Evolutionary conservation across 1,140 invertebrate genomes (phyloP).

Genomic region (Drosophila aff.): DNA sequence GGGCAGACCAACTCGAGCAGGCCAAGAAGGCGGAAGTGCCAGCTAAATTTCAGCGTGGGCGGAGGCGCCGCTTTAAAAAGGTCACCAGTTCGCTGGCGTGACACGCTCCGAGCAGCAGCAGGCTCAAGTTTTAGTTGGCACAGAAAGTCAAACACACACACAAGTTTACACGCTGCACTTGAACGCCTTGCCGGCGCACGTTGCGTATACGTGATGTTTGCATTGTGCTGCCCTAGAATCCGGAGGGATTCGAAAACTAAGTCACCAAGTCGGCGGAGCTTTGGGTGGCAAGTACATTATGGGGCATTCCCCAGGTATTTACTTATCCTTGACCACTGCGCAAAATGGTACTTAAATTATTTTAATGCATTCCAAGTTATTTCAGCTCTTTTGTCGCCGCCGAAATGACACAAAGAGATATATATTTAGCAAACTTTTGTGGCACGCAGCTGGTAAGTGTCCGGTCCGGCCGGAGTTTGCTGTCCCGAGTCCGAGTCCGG

Average conservation of each 20-base stretch:
- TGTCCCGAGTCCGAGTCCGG: constrained; percentile 8
- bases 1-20: not conserved
- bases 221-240: constrained; percentile 29
- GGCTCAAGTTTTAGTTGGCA: constrained; percentile 33
- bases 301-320: constrained; percentile 26
- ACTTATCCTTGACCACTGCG: constrained; percentile 43
- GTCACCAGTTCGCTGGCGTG: constrained; percentile 58
- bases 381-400: constrained; percentile 40
- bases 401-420: constrained; percentile 44
- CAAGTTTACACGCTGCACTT: constrained; percentile 38
- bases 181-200: constrained; percentile 38
- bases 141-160: constrained; percentile 19
- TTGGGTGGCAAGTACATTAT: constrained; percentile 1
- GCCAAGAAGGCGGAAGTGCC: constrained; percentile 40
- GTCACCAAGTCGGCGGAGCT: constrained; percentile 6
- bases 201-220: constrained; percentile 68
- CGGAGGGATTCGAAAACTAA: constrained; percentile 5
- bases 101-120: constrained; percentile 17
- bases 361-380: constrained; percentile 62
- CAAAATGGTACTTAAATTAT: constrained; percentile 59
- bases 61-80: constrained; percentile 43
- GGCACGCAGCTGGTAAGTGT: constrained; percentile 48
- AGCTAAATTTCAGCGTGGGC: constrained; percentile 49
- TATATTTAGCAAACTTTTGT: constrained; percentile 64
- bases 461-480: constrained; percentile 48